Evolutionary conservation across 2,113 vertebrate species (phyloP), one percentile per base, ranked within the genome.

Genomic region (Erythrolamprus reginae): DNA sequence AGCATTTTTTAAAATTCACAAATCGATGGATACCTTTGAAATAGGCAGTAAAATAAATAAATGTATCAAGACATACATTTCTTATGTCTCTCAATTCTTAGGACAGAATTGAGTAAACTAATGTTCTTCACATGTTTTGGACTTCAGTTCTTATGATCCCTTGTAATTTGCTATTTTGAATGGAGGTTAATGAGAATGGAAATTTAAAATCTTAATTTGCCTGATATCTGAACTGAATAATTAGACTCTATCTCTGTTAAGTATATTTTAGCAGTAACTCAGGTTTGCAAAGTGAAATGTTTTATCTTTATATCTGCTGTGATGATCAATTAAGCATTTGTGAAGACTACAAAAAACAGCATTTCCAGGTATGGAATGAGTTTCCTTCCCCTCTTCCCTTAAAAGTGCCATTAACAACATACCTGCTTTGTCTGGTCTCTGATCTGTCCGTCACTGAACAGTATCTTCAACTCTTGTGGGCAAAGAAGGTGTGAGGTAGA

Each of bases 381-480:
- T 93, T 92, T 92, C 94, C 92, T 1, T 1, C 21, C 86, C 86
- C 89, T 83, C 82, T 1, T 26, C 3, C 84, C 4, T 48, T 0
- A 33, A 48, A n/a, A 86, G 3, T 51, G 7, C 47, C 13, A 38
- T 21, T 88, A n/a, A 89, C 50, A 3, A 23, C 13, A 58, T 97
- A 97, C 97, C 97, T 97, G 95, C 33, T 3, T 21, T 85, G 94
- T 92, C 87, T 0, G 52, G 70, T 84, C 82, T 61, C 92, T 92
- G 82, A 21, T 86, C 33, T 19, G 3, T 86, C 91, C 24, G 50
- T 89, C 23, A 70, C 86, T 0, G 15, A 55, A 53, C 10, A 9
- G 28, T n/a, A 48, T 1, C 38, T n/a, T 90, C 87, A 84, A 92
- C 61, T 84, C 88, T 89, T 65, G 2, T 0, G 48, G 51, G 52